A percentile compares a stretch with the other conserved stretches of the same genome.
Conservation (phyloP, 2,113 vertebrate genomes). For the Rhipidura dahli region DNA sequence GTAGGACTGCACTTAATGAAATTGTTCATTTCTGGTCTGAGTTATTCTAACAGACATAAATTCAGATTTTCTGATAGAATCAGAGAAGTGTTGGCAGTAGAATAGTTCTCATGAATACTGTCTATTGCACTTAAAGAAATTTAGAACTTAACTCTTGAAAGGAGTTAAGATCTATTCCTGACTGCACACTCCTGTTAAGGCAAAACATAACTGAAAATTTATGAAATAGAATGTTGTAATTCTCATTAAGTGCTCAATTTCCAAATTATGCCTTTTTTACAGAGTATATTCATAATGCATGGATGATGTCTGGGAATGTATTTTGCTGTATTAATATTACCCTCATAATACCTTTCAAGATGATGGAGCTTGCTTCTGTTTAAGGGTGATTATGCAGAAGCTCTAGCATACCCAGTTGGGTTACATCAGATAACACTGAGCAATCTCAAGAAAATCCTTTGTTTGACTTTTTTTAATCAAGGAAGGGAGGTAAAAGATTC, state of each 20-base stretch:
- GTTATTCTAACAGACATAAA: background rate
- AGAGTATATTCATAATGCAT: background rate
- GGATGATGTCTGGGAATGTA: background rate
- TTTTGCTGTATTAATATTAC: background rate
- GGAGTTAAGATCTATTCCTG: background rate
- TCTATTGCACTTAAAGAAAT: background rate
- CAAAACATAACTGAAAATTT: background rate
- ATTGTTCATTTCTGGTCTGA: background rate
- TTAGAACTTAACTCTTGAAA: background rate
- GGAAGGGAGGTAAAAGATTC: background rate
- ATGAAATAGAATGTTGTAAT: background rate
- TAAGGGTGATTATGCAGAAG: background rate
- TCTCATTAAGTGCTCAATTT: background rate
- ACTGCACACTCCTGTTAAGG: background rate
- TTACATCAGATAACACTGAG: background rate
- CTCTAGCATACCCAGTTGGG: background rate
- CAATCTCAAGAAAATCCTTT: background rate
- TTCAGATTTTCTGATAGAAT: background rate
- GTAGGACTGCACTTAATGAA: background rate
- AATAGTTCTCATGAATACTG: background rate
- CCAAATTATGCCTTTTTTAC: background rate
- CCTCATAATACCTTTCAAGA: background rate
- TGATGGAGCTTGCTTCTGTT: background rate
- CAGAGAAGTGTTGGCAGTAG: background rate
- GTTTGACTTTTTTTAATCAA: background rate